Evolutionary conservation across 2,888 invertebrate genomes (phyloP).

Genomic region (Cheilosia variabilis): DNA sequence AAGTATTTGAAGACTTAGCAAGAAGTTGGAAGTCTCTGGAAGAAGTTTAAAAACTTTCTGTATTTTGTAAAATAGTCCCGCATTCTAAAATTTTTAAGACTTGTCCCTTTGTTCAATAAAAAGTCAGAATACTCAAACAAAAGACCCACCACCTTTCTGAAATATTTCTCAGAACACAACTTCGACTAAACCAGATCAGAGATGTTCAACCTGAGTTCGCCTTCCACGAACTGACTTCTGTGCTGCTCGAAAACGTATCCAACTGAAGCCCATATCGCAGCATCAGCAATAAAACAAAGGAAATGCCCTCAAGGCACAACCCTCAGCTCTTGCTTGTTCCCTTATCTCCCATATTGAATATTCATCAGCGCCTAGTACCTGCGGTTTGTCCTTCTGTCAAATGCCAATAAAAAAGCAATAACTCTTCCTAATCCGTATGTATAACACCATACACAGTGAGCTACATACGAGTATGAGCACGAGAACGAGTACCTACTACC

Average conservation of each 20-base stretch:
- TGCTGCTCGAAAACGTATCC: neutral
- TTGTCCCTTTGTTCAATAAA: too few species aligned
- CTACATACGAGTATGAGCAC: slow-evolving; percentile 3
- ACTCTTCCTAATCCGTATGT: slow-evolving; percentile 66
- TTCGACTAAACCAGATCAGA: too few species aligned
- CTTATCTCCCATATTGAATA: slow-evolving; percentile 40
- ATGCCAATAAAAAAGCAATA: slow-evolving; percentile 81
- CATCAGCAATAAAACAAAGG: slow-evolving; percentile 8
- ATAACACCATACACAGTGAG: slow-evolving; percentile 34
- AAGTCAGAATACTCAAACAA: too few species aligned
- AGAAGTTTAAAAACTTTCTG: too few species aligned
- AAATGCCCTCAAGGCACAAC: slow-evolving; percentile 27
- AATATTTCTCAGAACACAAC: too few species aligned
- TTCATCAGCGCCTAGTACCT: slow-evolving; percentile 48
- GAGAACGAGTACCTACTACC: too few species aligned
- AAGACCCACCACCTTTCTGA: too few species aligned
- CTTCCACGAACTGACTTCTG: neutral
- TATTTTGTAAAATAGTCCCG: too few species aligned
- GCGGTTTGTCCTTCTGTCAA: slow-evolving; percentile 82
- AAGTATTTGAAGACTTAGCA: too few species aligned
- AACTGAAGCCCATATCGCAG: neutral
- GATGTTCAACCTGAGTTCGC: too few species aligned
- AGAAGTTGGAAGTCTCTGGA: too few species aligned
- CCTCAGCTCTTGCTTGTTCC: neutral
- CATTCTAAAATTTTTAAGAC: too few species aligned